Conservation (phyloP, 2,888 invertebrate genomes). For the Sturmia bella region DNA sequence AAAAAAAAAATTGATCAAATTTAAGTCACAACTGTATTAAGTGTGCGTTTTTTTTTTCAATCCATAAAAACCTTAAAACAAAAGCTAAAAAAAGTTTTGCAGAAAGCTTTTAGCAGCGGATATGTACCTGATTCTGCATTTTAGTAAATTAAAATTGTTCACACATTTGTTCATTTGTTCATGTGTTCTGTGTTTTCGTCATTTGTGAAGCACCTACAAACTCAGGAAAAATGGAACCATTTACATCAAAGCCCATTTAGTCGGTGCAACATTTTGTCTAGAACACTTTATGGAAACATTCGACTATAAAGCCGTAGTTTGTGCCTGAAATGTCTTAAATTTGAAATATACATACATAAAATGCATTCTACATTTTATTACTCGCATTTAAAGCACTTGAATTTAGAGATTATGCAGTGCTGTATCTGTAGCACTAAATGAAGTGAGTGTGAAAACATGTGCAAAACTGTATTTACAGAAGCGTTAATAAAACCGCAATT, state of each 20-base stretch:
- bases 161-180: constrained; percentile 8
- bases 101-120: constrained; percentile 65
- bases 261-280: background rate
- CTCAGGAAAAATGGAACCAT: background rate
- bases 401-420: constrained; percentile 59
- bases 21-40: too few relatives aligned
- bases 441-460: constrained; percentile 12
- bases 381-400: constrained; percentile 46
- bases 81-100: constrained; percentile 36
- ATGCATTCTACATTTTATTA: constrained; percentile 47
- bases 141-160: constrained; percentile 61
- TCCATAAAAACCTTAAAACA: constrained; percentile 4
- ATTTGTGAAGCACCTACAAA: background rate
- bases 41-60: constrained; percentile 13
- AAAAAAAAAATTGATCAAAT: constrained; percentile 15
- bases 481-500: constrained; percentile 61
- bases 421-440: constrained; percentile 14
- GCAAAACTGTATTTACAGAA: constrained; percentile 26
- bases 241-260: background rate
- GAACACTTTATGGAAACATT: background rate
- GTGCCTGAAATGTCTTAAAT: background rate
- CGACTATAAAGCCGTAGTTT: background rate
- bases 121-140: constrained; percentile 62
- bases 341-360: constrained; percentile 26
- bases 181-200: background rate